Percentiles rank a stretch among this genome's conserved stretches.
These are phyloP conservation scores for Smittia aterrima DNA, from an alignment of 2,888 invertebrate genomes.

Conservation along the genomic window DNA sequence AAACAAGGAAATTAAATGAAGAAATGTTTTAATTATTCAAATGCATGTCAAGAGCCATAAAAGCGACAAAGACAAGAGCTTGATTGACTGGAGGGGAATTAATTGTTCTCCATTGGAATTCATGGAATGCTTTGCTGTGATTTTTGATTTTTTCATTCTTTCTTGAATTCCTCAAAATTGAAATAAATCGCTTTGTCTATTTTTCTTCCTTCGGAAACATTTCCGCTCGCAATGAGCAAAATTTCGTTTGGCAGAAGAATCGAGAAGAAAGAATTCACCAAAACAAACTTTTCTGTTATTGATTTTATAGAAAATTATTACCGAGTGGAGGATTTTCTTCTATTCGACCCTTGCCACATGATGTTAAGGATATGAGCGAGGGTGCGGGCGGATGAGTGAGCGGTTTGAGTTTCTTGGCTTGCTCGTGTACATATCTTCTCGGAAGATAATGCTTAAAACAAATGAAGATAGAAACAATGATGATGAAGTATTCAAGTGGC, in stretches of 20 bases:
- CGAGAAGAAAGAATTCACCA: neutral
- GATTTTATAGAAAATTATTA: constrained; percentile 28
- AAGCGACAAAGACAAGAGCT: too few relatives aligned
- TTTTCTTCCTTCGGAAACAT: too few relatives aligned
- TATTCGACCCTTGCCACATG: neutral
- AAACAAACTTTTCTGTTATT: neutral
- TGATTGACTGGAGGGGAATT: too few relatives aligned
- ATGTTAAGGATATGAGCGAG: neutral
- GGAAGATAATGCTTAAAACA: neutral
- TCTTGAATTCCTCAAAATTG: too few relatives aligned
- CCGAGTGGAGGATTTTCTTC: neutral
- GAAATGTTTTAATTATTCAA: too few relatives aligned
- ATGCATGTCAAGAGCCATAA: too few relatives aligned
- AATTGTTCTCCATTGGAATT: too few relatives aligned
- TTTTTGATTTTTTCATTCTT: too few relatives aligned
- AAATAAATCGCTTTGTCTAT: too few relatives aligned
- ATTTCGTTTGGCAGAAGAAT: neutral
- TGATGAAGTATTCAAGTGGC: constrained; percentile 12
- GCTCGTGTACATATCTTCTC: neutral
- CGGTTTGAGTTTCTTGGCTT: neutral
- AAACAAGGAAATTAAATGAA: too few relatives aligned
- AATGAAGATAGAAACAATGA: constrained; percentile 9
- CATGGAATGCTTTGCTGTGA: too few relatives aligned
- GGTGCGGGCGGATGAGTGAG: neutral
- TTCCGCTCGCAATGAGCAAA: neutral